Percentiles rank a stretch among this genome's conserved stretches.
Evolutionary conservation across 2,797 vertebrate species (phyloP).

Genomic region (Kryptolebias ocellatus): DNA sequence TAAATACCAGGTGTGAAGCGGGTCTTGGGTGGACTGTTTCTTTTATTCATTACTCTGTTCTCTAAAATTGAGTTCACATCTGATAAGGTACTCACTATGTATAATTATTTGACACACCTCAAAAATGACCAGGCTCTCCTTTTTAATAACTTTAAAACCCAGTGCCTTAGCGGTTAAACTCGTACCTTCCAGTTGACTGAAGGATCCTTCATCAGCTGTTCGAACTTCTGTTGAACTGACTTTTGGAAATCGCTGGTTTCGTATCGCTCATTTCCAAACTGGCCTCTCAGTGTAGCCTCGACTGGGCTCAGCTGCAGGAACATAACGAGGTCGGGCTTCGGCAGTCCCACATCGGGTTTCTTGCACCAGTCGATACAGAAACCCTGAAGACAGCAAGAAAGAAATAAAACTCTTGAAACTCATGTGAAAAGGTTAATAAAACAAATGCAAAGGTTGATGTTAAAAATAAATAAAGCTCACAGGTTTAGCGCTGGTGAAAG

Average conservation of each 20-base stretch:
- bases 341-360: slow-evolving; percentile 90
- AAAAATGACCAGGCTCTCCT: too few relatives aligned
- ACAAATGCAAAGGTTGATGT: background rate
- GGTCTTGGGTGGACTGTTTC: too few relatives aligned
- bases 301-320: slow-evolving; percentile 85
- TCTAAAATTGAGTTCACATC: too few relatives aligned
- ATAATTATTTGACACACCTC: too few relatives aligned
- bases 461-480: slow-evolving; percentile 75
- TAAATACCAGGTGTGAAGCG: too few relatives aligned
- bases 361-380: slow-evolving; percentile 93
- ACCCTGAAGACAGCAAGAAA: slow-evolving; percentile 76
- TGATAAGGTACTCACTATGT: too few relatives aligned
- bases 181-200: slow-evolving; percentile 92
- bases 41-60: too few relatives aligned
- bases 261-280: slow-evolving; percentile 89
- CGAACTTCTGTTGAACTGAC: slow-evolving; percentile 82
- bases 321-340: slow-evolving; percentile 93
- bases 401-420: background rate
- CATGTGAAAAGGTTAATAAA: background rate
- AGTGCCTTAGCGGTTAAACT: background rate
- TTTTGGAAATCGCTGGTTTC: slow-evolving; percentile 87
- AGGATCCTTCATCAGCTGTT: slow-evolving; percentile 85
- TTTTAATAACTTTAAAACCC: too few relatives aligned
- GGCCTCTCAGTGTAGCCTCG: slow-evolving; percentile 82
- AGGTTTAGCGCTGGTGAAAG: slow-evolving; percentile 93